A percentile compares a stretch with the other conserved stretches of the same genome.
These are phyloP conservation scores for Epirrhoe alternata DNA, from an alignment of 2,888 invertebrate genomes.

Conservation along the genomic window DNA sequence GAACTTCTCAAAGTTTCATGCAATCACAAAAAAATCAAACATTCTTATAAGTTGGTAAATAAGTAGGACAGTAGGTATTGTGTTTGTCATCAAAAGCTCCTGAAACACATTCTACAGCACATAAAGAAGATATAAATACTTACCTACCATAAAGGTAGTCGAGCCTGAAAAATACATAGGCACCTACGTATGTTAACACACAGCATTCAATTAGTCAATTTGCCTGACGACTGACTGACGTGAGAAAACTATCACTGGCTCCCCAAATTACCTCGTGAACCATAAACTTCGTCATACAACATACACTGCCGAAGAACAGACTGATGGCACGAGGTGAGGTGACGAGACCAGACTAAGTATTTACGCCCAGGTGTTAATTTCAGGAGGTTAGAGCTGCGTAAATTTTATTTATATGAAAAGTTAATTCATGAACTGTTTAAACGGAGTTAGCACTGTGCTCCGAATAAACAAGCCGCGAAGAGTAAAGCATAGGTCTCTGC, in stretches of 20 bases:
- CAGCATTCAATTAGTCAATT: neutral
- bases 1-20: too few species aligned
- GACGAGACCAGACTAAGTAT: slow-evolving; percentile 74
- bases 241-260: slow-evolving; percentile 13
- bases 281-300: slow-evolving; percentile 56
- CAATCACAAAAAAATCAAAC: too few species aligned
- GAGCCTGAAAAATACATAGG: too few species aligned
- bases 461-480: slow-evolving; percentile 71
- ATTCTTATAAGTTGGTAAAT: too few species aligned
- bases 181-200: neutral
- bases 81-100: too few species aligned
- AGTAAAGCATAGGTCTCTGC: neutral
- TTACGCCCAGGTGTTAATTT: slow-evolving; percentile 84
- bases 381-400: slow-evolving; percentile 84
- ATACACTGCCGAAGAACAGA: slow-evolving; percentile 50
- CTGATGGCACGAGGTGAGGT: slow-evolving; percentile 72
- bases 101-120: too few species aligned
- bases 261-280: slow-evolving; percentile 36
- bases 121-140: too few species aligned
- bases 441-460: slow-evolving; percentile 82
- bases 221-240: neutral
- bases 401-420: slow-evolving; percentile 86
- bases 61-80: too few species aligned
- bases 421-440: slow-evolving; percentile 84
- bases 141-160: too few species aligned